Percentiles rank a stretch among this genome's conserved stretches.
phyloP scores from a whole-genome alignment of 2,113 vertebrate species.

The Dipodomys merriami region DNA sequence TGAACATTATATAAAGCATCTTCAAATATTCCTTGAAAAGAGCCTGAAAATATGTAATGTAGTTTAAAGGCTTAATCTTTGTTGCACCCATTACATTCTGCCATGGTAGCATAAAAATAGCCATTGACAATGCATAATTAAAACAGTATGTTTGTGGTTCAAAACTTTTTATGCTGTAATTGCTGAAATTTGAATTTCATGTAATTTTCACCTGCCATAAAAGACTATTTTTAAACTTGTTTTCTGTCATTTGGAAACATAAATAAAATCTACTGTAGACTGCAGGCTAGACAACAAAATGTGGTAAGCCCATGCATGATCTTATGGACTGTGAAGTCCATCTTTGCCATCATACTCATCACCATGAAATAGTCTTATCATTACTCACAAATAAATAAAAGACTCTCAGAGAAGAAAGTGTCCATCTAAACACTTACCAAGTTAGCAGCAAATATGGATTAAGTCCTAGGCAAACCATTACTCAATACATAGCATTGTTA shows the following conservation, averaged over 20 bases:
- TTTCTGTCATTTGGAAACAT: background rate
- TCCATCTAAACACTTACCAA: too few species aligned
- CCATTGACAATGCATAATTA: background rate
- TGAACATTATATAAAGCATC: background rate
- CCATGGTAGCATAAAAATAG: background rate
- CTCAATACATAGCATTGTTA: too few species aligned
- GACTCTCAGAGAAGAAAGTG: too few species aligned
- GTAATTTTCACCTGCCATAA: background rate
- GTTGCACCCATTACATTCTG: background rate
- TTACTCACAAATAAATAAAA: too few species aligned
- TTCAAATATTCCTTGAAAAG: background rate
- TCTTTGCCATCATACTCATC: too few species aligned
- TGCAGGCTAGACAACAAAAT: background rate
- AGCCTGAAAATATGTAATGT: background rate
- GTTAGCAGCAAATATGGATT: too few species aligned
- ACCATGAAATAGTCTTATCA: too few species aligned
- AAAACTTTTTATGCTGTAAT: background rate
- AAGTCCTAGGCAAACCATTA: too few species aligned
- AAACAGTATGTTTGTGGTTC: background rate
- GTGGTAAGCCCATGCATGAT: background rate
- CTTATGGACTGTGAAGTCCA: too few species aligned
- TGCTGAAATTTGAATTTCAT: conserved; percentile 9
- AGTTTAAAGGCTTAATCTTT: background rate
- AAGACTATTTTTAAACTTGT: background rate
- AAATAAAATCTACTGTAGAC: background rate